phyloP scores from a whole-genome alignment of 2,797 vertebrate species.

The Sciaenops ocellatus region DNA sequence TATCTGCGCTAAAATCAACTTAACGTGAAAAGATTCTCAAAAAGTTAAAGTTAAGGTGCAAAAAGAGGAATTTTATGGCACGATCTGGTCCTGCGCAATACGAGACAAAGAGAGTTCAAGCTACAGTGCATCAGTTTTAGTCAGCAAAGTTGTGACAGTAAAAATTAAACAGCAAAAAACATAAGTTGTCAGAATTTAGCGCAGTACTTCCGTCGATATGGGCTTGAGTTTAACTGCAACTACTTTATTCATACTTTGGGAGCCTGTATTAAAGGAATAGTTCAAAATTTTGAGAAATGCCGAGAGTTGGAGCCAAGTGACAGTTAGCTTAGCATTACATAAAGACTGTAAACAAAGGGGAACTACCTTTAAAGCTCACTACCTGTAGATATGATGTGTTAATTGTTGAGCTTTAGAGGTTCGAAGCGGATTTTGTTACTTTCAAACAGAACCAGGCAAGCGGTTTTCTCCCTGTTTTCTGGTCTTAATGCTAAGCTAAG shows the following conservation, averaged over 20 bases:
- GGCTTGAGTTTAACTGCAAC: too few relatives aligned
- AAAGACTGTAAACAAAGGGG: neutral
- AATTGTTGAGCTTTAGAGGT: neutral
- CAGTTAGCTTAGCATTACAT: neutral
- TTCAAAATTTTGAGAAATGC: neutral
- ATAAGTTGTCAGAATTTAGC: neutral
- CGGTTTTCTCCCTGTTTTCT: neutral
- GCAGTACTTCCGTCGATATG: neutral
- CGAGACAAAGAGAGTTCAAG: neutral
- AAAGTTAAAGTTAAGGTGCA: neutral
- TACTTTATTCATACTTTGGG: neutral
- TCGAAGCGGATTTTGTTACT: neutral
- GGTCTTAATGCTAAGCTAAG: neutral
- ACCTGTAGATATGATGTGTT: neutral
- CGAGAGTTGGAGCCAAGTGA: neutral
- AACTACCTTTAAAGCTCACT: neutral
- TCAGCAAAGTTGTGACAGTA: neutral
- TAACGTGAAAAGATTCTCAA: neutral
- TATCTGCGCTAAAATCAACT: neutral
- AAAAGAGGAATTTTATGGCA: neutral
- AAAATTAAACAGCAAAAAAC: neutral
- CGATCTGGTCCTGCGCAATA: neutral
- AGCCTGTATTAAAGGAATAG: neutral
- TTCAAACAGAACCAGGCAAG: neutral
- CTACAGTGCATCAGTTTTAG: too few relatives aligned